Conservation (phyloP, 2,797 vertebrate species). For the Hypotaenidia okinawae region DNA sequence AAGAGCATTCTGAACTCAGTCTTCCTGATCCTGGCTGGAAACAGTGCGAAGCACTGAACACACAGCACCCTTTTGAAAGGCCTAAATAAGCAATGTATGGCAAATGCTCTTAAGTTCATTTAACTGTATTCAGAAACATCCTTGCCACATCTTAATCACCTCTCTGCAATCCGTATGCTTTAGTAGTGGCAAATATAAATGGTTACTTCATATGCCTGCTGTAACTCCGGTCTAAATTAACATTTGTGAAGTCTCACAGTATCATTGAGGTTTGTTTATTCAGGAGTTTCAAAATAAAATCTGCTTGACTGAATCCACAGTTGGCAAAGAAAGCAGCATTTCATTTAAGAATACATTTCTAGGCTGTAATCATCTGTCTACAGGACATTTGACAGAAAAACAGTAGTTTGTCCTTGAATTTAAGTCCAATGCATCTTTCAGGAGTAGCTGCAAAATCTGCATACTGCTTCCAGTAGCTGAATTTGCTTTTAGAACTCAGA, state of each 20-base stretch:
- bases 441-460: conserved; percentile 26
- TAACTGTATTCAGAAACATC: background rate
- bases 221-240: conserved; percentile 39
- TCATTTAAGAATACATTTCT: conserved; percentile 31
- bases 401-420: conserved; percentile 26
- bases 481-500: background rate
- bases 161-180: conserved; percentile 12
- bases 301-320: conserved; percentile 4
- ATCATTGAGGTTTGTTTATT: conserved; percentile 69
- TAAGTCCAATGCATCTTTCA: background rate
- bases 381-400: conserved; percentile 39
- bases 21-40: background rate
- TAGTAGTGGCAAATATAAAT: background rate
- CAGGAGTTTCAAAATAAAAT: conserved; percentile 67
- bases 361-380: conserved; percentile 63
- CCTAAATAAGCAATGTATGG: background rate
- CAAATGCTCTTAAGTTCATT: background rate
- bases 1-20: background rate
- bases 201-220: background rate
- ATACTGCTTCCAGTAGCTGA: conserved; percentile 20
- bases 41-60: background rate
- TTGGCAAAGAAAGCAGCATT: conserved; percentile 56
- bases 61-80: background rate
- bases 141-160: background rate
- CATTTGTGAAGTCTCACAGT: conserved; percentile 41